Evolutionary conservation across 2,797 vertebrate genomes (phyloP).

Genomic region (Amblyraja radiata): DNA sequence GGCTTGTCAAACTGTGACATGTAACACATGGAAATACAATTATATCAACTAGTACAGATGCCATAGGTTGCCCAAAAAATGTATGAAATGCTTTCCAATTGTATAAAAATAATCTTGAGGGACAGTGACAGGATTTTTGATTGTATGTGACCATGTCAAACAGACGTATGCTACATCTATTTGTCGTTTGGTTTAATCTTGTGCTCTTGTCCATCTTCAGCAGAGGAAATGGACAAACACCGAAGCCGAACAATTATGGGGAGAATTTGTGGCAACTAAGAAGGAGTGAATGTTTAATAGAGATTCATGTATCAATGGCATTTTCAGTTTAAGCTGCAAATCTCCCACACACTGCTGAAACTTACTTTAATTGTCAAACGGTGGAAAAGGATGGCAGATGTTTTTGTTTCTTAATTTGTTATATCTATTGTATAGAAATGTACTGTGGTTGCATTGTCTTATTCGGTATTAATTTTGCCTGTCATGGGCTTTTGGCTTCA

Average conservation of each 20-base stretch:
- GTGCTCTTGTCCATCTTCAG: neutral
- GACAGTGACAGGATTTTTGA: conserved; percentile 1
- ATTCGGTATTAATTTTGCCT: neutral
- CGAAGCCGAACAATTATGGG: too few relatives aligned
- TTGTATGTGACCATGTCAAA: neutral
- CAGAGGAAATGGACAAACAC: neutral
- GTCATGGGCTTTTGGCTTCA: neutral
- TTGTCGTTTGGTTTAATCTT: neutral
- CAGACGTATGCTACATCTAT: neutral
- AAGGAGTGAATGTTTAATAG: neutral
- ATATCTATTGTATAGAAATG: neutral
- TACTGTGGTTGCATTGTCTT: too few relatives aligned
- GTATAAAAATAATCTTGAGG: conserved; percentile 1
- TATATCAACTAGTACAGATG: conserved; percentile 4
- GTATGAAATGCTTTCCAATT: neutral
- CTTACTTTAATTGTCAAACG: neutral
- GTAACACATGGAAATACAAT: neutral
- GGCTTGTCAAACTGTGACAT: neutral
- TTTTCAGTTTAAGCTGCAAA: neutral
- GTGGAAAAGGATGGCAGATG: neutral
- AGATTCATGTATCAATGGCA: neutral
- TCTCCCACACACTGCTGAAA: neutral
- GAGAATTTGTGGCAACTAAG: neutral
- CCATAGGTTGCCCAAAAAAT: neutral
- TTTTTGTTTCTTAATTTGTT: neutral